phyloP scores from a whole-genome alignment of 2,113 vertebrate genomes.

The Phyllostomus discolor region DNA sequence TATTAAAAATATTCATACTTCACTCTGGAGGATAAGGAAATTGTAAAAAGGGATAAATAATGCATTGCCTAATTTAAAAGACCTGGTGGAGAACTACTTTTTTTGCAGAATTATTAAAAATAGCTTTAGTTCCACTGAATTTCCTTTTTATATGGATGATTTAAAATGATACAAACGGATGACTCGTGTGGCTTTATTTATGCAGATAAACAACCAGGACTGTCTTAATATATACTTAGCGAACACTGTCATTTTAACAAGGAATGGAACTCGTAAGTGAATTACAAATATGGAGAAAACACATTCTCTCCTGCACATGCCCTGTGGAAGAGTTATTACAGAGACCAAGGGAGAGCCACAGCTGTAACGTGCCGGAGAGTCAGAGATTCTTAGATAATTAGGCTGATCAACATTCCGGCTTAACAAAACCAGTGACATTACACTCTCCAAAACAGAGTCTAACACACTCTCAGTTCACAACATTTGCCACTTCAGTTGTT shows the following conservation, averaged over 20 bases:
- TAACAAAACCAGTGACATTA: slow-evolving; percentile 43
- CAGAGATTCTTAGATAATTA: slow-evolving; percentile 63
- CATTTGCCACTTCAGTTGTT: slow-evolving; percentile 34
- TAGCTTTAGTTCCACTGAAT: background rate
- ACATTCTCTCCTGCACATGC: slow-evolving; percentile 58
- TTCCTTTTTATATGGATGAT: slow-evolving; percentile 14
- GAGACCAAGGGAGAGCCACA: slow-evolving; percentile 65
- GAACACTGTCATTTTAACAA: slow-evolving; percentile 63
- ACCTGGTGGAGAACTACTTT: background rate
- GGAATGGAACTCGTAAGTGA: slow-evolving; percentile 60
- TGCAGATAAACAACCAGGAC: slow-evolving; percentile 40
- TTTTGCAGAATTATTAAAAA: slow-evolving; percentile 23
- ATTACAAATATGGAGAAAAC: slow-evolving; percentile 57
- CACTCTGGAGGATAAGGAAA: background rate
- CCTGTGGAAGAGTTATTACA: slow-evolving; percentile 36
- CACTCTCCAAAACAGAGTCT: slow-evolving; percentile 15
- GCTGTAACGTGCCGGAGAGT: slow-evolving; percentile 52
- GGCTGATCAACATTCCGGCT: slow-evolving; percentile 48
- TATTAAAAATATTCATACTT: background rate
- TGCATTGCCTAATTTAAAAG: background rate
- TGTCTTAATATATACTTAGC: slow-evolving; percentile 64
- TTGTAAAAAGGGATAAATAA: background rate
- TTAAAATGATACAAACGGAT: slow-evolving; percentile 45
- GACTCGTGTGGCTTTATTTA: background rate
- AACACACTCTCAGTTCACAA: slow-evolving; percentile 44